Base-by-base conservation (phyloP, 2,113 vertebrate species). In the Bucco capensis region DNA sequence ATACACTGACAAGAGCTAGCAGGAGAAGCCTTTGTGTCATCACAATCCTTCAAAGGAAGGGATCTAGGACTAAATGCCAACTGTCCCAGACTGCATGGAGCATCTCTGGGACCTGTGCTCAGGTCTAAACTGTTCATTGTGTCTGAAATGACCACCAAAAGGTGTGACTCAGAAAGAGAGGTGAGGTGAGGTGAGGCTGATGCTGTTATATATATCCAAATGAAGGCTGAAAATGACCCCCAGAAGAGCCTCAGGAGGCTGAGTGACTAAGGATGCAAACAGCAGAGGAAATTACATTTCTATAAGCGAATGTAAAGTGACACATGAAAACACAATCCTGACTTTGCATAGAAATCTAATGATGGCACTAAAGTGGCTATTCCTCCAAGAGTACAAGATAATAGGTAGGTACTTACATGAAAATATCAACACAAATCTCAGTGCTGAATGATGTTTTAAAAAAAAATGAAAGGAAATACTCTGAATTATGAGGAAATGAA, bases 221-320 rank as follows among this genome's bases (percentile, higher is more conserved):
- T 49, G 40, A 82, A 44, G 57, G 57, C 73, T 86, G 81, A 83
- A 79, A 81, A 86, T 12, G 51, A 93, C 82, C 57, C 27, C 8
- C 77, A 84, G 74, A 84, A 89, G 33, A 94, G 22, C 40, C 77
- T 79, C 74, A 24, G 21, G 66, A 82, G 54, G 61, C 2, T n/a
- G 28, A 89, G 37, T 92, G 81, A 87, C 74, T 90, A 90, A 90
- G 66, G 69, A 69, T 1, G 2, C 72, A 86, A 93, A 61, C 6
- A 87, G 50, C 49, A 78, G 58, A 94, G 73, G 65, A 93, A 92
- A 86, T 78, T 12, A 66, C 15, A 82, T 81, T 86, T 64, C 78
- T 75, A 65, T 75, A 92, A 92, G 89, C 66, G 89, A 90, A 64
- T 54, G 49, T 50, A 58, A 90, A 90, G 89, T 57, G 42, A 73